Evolutionary conservation across 2,797 vertebrate species (phyloP).

Genomic region (Sebastolobus alascanus): DNA sequence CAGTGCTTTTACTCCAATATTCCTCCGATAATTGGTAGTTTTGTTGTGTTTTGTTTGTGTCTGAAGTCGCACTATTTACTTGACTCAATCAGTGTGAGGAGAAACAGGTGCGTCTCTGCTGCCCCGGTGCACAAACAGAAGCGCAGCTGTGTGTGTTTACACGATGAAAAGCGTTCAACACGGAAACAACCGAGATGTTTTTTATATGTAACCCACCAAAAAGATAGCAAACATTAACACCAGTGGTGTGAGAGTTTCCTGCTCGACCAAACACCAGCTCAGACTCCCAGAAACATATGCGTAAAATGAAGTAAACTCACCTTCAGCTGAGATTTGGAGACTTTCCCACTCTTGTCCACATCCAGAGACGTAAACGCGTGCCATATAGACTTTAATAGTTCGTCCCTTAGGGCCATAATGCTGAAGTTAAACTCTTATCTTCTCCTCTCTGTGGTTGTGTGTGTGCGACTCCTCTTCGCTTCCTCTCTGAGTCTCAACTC

Average conservation of each 20-base stretch:
- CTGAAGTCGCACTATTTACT: too few relatives aligned
- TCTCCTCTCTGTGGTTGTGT: not conserved
- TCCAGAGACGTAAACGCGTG: conserved; percentile 97
- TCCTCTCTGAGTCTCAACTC: not conserved
- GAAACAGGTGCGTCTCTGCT: conserved; percentile 46
- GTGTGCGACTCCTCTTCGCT: too few relatives aligned
- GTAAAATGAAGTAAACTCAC: conserved; percentile 71
- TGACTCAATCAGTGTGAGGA: not conserved
- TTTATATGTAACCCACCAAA: not conserved
- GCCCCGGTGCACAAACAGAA: not conserved
- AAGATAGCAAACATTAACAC: not conserved
- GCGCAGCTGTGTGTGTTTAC: not conserved
- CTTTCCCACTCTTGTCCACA: conserved; percentile 95
- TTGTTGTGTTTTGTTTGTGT: not conserved
- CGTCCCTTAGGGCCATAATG: conserved; percentile 88
- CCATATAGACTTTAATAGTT: conserved; percentile 96
- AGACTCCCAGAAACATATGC: not conserved
- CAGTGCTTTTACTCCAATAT: not conserved
- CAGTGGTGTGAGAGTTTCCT: not conserved
- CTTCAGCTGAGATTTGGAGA: conserved; percentile 98
- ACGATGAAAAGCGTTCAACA: not conserved
- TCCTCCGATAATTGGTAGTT: not conserved
- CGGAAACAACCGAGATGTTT: not conserved
- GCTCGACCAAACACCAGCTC: not conserved
- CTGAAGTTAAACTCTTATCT: not conserved